phyloP scores from a whole-genome alignment of 2,113 vertebrate genomes.

The Apodemus speciosus region DNA sequence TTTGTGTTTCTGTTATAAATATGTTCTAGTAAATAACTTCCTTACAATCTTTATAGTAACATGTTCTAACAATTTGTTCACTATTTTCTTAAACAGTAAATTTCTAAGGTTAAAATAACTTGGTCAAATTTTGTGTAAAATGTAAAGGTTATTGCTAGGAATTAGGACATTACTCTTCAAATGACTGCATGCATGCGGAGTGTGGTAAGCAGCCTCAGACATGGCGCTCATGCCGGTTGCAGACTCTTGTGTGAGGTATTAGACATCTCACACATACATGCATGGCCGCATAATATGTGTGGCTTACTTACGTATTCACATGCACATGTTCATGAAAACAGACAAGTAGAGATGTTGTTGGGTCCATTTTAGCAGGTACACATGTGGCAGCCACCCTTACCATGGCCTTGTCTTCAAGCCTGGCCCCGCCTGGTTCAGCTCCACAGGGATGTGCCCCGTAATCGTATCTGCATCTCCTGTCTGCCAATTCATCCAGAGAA shows the following conservation, averaged over 20 bases:
- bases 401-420: background rate
- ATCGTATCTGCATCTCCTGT: background rate
- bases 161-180: slow-evolving; percentile 32
- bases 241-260: background rate
- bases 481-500: background rate
- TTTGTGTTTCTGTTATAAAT: background rate
- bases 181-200: background rate
- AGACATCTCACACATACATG: background rate
- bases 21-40: background rate
- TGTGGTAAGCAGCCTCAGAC: background rate
- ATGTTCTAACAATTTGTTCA: background rate
- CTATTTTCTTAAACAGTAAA: slow-evolving; percentile 11
- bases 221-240: background rate
- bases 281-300: background rate
- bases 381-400: background rate
- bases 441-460: background rate
- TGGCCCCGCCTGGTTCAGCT: too few relatives aligned
- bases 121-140: slow-evolving; percentile 18
- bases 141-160: background rate
- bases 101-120: slow-evolving; percentile 17
- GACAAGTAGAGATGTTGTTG: background rate
- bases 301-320: background rate
- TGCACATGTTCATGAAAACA: background rate
- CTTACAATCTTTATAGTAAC: background rate
- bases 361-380: background rate